Percentiles rank a stretch among this genome's conserved stretches.
Evolutionary conservation across 2,113 vertebrate genomes (phyloP).

Genomic region (Tachysurus vachellii): DNA sequence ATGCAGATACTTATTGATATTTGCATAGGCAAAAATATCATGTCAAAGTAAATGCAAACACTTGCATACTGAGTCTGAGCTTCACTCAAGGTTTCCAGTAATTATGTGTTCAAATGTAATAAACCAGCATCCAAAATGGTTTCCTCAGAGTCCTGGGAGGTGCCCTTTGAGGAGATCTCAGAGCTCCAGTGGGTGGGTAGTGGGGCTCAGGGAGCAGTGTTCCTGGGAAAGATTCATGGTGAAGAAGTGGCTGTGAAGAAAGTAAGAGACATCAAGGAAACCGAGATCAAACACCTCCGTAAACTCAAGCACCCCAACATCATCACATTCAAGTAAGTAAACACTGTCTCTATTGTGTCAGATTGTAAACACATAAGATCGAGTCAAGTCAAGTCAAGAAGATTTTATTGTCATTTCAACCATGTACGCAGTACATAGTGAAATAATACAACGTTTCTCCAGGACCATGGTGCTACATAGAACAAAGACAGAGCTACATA

Average conservation of each 20-base stretch:
- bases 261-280: slow-evolving; percentile 95
- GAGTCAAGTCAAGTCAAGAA: no score
- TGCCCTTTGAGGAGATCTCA: slow-evolving; percentile 97
- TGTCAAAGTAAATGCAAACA: background rate
- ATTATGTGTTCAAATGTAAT: background rate
- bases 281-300: slow-evolving; percentile 94
- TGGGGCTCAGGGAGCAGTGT: slow-evolving; percentile 94
- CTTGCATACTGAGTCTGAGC: background rate
- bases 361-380: no score
- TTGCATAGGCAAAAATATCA: background rate
- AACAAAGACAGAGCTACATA: no score
- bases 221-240: slow-evolving; percentile 91
- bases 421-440: no score
- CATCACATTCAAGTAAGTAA: slow-evolving; percentile 95
- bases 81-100: background rate
- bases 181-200: slow-evolving; percentile 99
- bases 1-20: background rate
- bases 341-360: background rate
- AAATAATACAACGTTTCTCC: no score
- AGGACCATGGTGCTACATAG: no score
- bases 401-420: no score
- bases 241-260: slow-evolving; percentile 98
- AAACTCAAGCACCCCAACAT: slow-evolving; percentile 98
- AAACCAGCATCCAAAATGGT: background rate
- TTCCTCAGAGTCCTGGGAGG: slow-evolving; percentile 83